Base-by-base conservation (phyloP, 2,888 invertebrate species). In the Coenonympha glycerion region DNA sequence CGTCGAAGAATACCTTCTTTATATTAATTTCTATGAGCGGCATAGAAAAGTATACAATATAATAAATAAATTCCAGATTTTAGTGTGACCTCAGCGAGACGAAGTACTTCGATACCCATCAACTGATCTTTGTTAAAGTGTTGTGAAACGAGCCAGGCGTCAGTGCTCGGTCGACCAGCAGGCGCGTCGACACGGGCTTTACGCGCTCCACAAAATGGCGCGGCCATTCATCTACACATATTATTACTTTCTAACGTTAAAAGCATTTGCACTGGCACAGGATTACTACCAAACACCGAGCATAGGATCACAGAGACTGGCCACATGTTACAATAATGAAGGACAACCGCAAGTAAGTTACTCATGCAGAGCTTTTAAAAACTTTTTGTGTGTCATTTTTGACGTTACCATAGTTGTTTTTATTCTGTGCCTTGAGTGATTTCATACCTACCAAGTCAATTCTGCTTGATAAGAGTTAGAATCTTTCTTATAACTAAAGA, bases 81-180 rank as follows among this genome's bases (percentile, higher is more conserved):
- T 15, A 26, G 8, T 16, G 1, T n/a, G 2, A 31, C 47, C 58
- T 57, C 56, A 15, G 46, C 16, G 56, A 56, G 60, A 47, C 60
- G 57, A 49, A 45, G 19, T 33, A 40, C 39, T 39, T n/a, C 36
- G 47, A 48, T 47, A 39, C 49, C 47, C 34, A 45, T 44, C 48
- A 13, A 46, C 34, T 39, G 28, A 53, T 83, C 84, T 83, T 61
- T 84, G 82, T 53, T 70, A 55, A 57, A 64, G 70, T 78, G 77
- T 83, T 83, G 82, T 81, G 84, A 83, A 83, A 82, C 73, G 66
- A 61, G 59, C 49, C 57, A 59, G 66, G 71, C 71, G 74, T 70
- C 79, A 85, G 86, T 85, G 77, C 73, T 73, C 72, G 75, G 70
- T 73, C 75, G 77, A 71, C 78, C 70, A 72, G 76, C 76, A 74